Evolutionary conservation across 2,888 invertebrate genomes (phyloP), one percentile per base, ranked within the genome.

Genomic region (Euzophera pinguis): DNA sequence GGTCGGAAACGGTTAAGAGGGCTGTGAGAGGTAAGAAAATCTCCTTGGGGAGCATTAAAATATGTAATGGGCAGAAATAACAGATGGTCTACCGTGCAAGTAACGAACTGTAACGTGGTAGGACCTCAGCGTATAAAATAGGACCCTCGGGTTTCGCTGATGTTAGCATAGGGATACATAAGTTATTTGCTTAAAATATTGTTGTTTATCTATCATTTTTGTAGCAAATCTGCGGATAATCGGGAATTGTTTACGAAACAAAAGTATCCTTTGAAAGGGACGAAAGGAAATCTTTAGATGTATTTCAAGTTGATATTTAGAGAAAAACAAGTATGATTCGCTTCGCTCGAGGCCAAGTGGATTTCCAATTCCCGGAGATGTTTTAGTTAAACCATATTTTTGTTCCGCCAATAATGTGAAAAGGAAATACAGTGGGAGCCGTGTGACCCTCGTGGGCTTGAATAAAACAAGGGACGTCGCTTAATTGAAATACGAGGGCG

Each of bases 1-100:
- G 84, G 67, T 80, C 71, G 82, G 79, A 85, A 86, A 79, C 69
- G 69, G 78, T 76, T 80, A 73, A 79, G 73, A 74, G 71, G 70
- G 73, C 64, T 45, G 45, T 45, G 69, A 56, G 53, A 57, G 58
- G 75, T 67, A 71, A 71, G 73, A 61, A 72, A 71, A 69, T 65
- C 73, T 73, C 81, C 75, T 75, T 60, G 41, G 80, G 78, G 84
- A 67, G 76, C 84, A 81, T 84, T 87, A 84, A 86, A 88, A 84
- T 85, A 83, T 84, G 82, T 84, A 81, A 81, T 80, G 79, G 84
- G 75, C 74, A 84, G 84, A 88, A 84, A 88, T 88, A 88, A 89
- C 84, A 84, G 82, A 87, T 84, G 84, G 81, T 75, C 76, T 74
- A 66, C 75, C 75, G 71, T 61, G 64, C 63, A 70, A 65, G 78